A percentile compares a stretch with the other conserved stretches of the same genome.
phyloP scores from a whole-genome alignment of 1,140 invertebrate genomes.

The Zelostemma sp. region DNA sequence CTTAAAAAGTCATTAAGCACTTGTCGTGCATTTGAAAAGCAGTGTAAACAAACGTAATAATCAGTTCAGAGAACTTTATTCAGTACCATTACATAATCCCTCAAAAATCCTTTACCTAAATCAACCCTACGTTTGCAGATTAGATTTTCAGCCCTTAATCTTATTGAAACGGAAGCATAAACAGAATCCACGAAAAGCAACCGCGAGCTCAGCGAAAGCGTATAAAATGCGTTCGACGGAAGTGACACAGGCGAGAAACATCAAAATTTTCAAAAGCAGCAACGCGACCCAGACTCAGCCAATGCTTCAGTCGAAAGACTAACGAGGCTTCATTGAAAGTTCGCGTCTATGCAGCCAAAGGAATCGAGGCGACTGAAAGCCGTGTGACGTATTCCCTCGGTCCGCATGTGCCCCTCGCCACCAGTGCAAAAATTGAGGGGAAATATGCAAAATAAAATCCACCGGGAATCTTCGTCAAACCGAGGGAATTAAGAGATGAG shows the following conservation, averaged over 20 bases:
- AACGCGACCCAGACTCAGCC: conserved; percentile 16
- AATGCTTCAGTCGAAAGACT: conserved; percentile 43
- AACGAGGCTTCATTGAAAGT: conserved; percentile 59
- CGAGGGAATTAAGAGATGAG: conserved; percentile 51
- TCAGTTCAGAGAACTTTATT: too few relatives aligned
- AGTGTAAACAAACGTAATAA: too few relatives aligned
- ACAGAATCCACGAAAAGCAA: conserved; percentile 24
- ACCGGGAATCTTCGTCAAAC: conserved; percentile 47
- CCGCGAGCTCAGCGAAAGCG: conserved; percentile 16
- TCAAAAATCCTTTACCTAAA: background rate
- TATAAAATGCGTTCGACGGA: conserved; percentile 16
- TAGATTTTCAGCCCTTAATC: conserved; percentile 4
- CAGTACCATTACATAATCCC: background rate
- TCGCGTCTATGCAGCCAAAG: conserved; percentile 34
- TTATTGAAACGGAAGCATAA: conserved; percentile 32
- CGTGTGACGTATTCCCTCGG: conserved; percentile 48
- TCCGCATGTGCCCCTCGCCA: conserved; percentile 34
- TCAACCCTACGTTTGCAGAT: background rate
- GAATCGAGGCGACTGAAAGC: conserved; percentile 42
- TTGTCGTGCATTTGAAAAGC: too few relatives aligned
- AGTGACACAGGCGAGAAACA: conserved; percentile 4
- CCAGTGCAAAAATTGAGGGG: conserved; percentile 53
- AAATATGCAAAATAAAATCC: conserved; percentile 56
- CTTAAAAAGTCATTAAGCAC: too few relatives aligned
- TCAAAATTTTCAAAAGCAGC: conserved; percentile 39